Evolutionary conservation across 2,797 vertebrate genomes (phyloP).

Genomic region (Semaprochilodus insignis): DNA sequence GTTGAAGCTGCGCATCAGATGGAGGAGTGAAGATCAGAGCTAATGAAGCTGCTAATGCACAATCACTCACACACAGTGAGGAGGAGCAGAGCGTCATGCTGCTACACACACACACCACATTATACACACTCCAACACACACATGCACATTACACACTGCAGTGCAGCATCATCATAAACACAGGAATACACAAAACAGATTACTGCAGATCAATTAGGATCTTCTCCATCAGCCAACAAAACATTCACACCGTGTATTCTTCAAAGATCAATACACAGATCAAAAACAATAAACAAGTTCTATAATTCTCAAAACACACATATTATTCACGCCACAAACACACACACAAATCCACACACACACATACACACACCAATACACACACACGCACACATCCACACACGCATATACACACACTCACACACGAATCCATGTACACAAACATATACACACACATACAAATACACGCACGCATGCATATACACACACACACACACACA

Average conservation of each 20-base stretch:
- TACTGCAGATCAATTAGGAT: no score
- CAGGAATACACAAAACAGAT: no score
- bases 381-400: constrained; percentile 56
- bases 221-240: no score
- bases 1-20: constrained; percentile 54
- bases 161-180: no score
- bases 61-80: constrained; percentile 69
- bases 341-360: constrained; percentile 1
- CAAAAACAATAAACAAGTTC: no score
- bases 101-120: constrained; percentile 17
- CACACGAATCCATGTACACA: constrained; percentile 12
- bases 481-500: no score
- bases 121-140: not conserved
- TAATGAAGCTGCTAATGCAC: constrained; percentile 78
- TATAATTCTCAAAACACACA: constrained; percentile 3
- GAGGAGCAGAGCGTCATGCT: constrained; percentile 52
- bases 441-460: not conserved
- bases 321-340: no score
- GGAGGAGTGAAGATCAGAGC: constrained; percentile 53
- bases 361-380: constrained; percentile 70
- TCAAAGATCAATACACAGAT: no score
- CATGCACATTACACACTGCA: constrained; percentile 17
- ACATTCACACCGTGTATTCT: no score
- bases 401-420: not conserved
- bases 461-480: no score